Evolutionary conservation across 2,797 vertebrate genomes (phyloP).

Genomic region (Cygnus olor): DNA sequence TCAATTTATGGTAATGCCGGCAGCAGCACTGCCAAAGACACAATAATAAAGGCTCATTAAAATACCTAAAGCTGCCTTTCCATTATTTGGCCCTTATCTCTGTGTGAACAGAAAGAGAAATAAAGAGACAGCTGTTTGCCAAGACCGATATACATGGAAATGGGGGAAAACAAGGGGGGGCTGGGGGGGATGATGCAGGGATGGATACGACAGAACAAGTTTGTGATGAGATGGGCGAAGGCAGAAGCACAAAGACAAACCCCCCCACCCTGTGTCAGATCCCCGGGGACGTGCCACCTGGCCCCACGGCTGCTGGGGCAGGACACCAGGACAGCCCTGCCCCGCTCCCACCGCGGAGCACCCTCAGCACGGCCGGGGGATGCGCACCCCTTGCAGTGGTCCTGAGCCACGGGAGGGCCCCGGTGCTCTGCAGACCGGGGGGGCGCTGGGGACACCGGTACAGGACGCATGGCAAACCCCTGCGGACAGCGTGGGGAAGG

Average conservation of each 20-base stretch:
- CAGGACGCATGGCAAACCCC: accelerated
- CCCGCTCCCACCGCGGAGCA: accelerated
- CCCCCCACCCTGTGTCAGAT: neutral
- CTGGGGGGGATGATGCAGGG: neutral
- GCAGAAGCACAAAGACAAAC: neutral
- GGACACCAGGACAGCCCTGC: neutral
- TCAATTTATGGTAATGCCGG: slow-evolving; percentile 6
- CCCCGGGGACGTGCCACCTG: neutral
- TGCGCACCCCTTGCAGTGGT: accelerated
- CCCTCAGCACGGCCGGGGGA: accelerated
- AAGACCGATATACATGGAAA: neutral
- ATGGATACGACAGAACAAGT: neutral
- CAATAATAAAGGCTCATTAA: slow-evolving; percentile 59
- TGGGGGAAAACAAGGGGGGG: neutral
- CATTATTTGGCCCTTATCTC: slow-evolving; percentile 69
- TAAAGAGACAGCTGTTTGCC: slow-evolving; percentile 31
- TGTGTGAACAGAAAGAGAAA: slow-evolving; percentile 50
- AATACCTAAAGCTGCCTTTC: slow-evolving; percentile 48
- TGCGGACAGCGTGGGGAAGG: accelerated
- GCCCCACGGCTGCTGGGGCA: neutral
- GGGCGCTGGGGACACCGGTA: neutral
- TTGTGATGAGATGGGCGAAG: neutral
- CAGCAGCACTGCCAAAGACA: slow-evolving; percentile 25
- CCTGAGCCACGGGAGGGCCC: neutral
- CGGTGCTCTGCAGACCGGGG: accelerated